These are phyloP conservation scores for Colaptes auratus DNA, from an alignment of 2,113 vertebrate species.

Conservation along the genomic window DNA sequence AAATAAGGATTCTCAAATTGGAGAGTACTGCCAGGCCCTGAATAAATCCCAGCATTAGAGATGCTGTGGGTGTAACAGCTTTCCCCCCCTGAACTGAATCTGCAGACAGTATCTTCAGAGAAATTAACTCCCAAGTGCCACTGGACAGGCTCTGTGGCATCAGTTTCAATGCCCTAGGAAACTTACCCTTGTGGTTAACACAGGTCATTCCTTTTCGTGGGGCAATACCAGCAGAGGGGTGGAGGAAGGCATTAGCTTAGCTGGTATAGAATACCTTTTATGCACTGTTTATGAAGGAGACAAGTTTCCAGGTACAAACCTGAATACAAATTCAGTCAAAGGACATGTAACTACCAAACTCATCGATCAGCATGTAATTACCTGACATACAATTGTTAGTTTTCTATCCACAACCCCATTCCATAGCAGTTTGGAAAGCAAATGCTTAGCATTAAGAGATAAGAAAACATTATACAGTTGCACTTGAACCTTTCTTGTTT, in stretches of 20 bases:
- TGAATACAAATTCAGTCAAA: background rate
- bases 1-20: slow-evolving; percentile 34
- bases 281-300: background rate
- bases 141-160: background rate
- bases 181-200: background rate
- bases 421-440: background rate
- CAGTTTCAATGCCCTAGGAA: background rate
- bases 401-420: background rate
- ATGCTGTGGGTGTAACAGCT: slow-evolving; percentile 34
- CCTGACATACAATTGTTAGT: background rate
- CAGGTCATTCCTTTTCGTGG: background rate
- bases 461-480: background rate
- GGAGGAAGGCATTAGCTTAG: background rate
- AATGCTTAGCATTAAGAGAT: background rate
- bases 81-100: background rate
- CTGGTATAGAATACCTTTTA: background rate
- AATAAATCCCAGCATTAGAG: slow-evolving; percentile 20
- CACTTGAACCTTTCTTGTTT: background rate
- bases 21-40: slow-evolving; percentile 29
- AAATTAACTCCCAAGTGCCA: background rate
- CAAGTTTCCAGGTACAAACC: background rate
- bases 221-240: background rate
- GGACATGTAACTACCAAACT: background rate
- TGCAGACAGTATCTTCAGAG: background rate
- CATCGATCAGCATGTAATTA: background rate